Percentiles rank a stretch among this genome's conserved stretches.
These are phyloP conservation scores for Morus bassanus DNA, from an alignment of 2,797 vertebrate genomes.

Conservation along the genomic window DNA sequence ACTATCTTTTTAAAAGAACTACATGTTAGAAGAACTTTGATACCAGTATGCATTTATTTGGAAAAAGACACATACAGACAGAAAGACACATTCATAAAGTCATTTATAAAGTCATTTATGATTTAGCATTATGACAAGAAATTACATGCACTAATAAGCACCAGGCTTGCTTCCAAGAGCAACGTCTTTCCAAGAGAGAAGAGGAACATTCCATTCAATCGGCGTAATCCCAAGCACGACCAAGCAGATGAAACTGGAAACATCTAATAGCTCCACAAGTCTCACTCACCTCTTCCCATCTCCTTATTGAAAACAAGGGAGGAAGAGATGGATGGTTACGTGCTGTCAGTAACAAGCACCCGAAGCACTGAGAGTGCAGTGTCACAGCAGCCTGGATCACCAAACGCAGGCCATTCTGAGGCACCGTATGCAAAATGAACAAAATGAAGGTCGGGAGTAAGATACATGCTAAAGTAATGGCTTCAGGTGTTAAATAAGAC, in stretches of 20 bases:
- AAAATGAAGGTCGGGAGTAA: neutral
- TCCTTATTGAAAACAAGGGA: neutral
- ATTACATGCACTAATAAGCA: neutral
- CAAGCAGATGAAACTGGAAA: neutral
- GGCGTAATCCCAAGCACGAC: neutral
- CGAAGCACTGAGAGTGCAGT: fast-evolving
- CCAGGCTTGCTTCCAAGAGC: neutral
- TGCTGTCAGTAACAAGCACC: neutral
- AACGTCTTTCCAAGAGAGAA: neutral
- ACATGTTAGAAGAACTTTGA: neutral
- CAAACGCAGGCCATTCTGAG: neutral
- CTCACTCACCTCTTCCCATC: neutral
- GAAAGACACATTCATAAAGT: neutral
- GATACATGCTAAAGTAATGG: neutral
- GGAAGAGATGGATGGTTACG: neutral
- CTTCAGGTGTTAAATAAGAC: neutral
- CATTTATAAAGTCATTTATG: neutral
- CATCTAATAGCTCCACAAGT: neutral
- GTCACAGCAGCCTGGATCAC: fast-evolving
- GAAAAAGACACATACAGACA: neutral
- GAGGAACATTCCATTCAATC: neutral
- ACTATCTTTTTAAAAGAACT: neutral
- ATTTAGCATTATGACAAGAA: neutral
- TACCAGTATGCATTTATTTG: neutral
- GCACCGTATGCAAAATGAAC: neutral